Evolutionary conservation across 2,888 invertebrate species (phyloP), one percentile per base, ranked within the genome.

Genomic region (Hirtodrosophila histrioides): DNA sequence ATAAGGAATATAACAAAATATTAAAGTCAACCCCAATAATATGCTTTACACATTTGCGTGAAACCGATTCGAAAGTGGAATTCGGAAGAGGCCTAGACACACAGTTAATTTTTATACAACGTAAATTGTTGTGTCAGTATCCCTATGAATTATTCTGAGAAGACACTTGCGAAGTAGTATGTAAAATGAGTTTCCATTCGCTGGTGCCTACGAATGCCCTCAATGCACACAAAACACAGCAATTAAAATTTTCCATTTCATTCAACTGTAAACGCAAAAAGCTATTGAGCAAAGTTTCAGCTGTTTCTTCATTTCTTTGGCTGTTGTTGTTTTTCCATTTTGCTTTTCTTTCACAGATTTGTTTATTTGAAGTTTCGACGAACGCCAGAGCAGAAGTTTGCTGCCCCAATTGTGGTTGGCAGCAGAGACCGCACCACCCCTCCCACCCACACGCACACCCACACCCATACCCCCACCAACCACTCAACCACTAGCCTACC

Each of bases 221-320:
- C 49, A 51, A 39, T 45, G 58, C 48, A 43, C 35, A 63, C 17
- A 48, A 44, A 11, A 50, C 35, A 56, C 39, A 83, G 90, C 90
- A 89, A 90, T 89, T 89, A 89, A 89, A 89, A 89, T 90, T 84
- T 89, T 89, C 89, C 89, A 85, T 88, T 89, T 88, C 89, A 89
- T 78, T 89, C 89, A 88, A 88, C 90, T 78, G 80, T 70, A 88
- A 81, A 84, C 69, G 72, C 27, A 69, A 62, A 17, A 77, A 77
- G 67, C 61, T 58, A 74, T 74, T 61, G 78, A 73, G 49, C 37
- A 73, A 73, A 74, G 74, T 74, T 74, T 77, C 36, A 58, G 67
- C 68, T 57, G 62, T 77, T 62, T 71, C 39, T 56, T 62, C 41
- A 62, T 75, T 69, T 71, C 41, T 53, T 43, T 55, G 66, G 66